These are phyloP conservation scores for Microtus oregoni DNA, from an alignment of 2,113 vertebrate species.

Conservation along the genomic window DNA sequence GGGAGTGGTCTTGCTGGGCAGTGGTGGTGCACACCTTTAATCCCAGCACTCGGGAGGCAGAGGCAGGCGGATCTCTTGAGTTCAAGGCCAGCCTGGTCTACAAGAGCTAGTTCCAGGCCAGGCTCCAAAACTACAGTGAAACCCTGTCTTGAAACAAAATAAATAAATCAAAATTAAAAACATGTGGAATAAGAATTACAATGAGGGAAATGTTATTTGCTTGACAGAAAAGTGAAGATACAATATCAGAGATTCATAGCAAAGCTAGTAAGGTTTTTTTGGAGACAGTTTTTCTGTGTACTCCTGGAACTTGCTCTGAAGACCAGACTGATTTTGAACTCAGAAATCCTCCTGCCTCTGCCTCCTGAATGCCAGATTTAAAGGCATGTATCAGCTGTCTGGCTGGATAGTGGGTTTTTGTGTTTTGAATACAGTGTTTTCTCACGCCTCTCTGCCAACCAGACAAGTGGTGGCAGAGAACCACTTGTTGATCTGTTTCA, in stretches of 20 bases:
- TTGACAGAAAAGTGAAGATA: constrained; percentile 25
- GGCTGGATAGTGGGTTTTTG: neutral
- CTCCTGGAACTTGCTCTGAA: neutral
- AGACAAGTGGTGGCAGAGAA: neutral
- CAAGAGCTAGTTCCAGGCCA: too few relatives aligned
- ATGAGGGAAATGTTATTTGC: neutral
- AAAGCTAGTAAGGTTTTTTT: neutral
- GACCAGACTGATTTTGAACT: neutral
- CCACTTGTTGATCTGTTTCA: constrained; percentile 50
- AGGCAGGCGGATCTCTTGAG: too few relatives aligned
- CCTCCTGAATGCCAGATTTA: neutral
- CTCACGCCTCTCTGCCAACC: neutral
- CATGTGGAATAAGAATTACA: neutral
- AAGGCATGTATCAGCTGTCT: neutral
- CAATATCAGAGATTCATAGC: neutral
- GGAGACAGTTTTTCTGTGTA: neutral
- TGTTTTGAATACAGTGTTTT: neutral
- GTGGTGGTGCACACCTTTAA: too few relatives aligned
- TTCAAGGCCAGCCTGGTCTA: too few relatives aligned
- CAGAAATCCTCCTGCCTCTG: neutral
- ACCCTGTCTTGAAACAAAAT: too few relatives aligned
- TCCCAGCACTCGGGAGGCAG: too few relatives aligned
- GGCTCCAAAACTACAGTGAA: too few relatives aligned
- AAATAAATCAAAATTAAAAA: too few relatives aligned
- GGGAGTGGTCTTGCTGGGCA: too few relatives aligned